Evolutionary conservation across 2,888 invertebrate genomes (phyloP), one percentile per base, ranked within the genome.

Genomic region (Venusia cambrica): DNA sequence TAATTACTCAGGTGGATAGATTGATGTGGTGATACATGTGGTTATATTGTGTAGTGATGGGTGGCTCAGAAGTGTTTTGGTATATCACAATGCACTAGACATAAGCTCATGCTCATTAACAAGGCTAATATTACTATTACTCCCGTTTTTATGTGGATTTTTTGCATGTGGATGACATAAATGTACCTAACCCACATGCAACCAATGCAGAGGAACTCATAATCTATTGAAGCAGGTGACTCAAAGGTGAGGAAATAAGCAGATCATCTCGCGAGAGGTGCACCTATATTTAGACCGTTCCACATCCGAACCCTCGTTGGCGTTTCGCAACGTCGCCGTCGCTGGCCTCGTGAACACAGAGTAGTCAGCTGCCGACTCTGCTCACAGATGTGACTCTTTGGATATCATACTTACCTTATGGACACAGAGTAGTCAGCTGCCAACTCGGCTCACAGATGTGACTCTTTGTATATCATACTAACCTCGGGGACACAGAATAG

Each of bases 231-330:
- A 42, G 44, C 61, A 62, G 63, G 63, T 62, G 56, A 53, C 30
- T 18, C 30, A 39, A 47, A 52, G 48, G 52, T 44, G 45, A 43
- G 47, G 45, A 56, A 57, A 54, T 54, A 51, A 47, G 54, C 27
- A 5, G 54, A 54, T 38, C 22, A 42, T 30, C 42, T 52, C 45
- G 41, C 41, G 36, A 29, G 51, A 57, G 61, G 57, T 52, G 61
- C 51, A n/a, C n/a, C 40, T 76, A 81, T 68, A 73, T 72, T 70
- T 81, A 83, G 78, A 65, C 43, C 66, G 81, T 45, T 76, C 83
- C 49, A 80, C 78, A 78, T 81, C 67, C 50, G 59, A 67, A 30
- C 36, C n/a, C 9, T 12, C n/a, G n/a, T n/a, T n/a, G n/a, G n/a
- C n/a, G 68, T 79, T 77, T 81, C 74, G 76, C 76, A 81, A 81